Evolutionary conservation across 1,140 invertebrate genomes (phyloP).

Genomic region (Cylas formicarius): DNA sequence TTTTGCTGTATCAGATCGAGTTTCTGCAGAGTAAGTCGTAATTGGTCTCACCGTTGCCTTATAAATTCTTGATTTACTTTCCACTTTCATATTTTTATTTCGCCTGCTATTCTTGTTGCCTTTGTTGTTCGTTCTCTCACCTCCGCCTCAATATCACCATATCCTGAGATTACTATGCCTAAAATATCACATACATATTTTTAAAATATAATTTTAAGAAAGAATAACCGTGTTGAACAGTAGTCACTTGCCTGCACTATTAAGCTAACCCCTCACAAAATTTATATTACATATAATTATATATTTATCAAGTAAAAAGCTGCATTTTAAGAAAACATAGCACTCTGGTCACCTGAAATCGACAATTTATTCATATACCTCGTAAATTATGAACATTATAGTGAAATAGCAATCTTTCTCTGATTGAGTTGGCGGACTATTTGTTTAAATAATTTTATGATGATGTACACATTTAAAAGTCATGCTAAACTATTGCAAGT

Average conservation of each 20-base stretch:
- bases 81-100: too few relatives aligned
- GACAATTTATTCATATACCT: slow-evolving; percentile 1
- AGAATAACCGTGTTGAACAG: not conserved
- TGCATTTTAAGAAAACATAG: not conserved
- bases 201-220: too few relatives aligned
- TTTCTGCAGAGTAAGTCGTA: not conserved
- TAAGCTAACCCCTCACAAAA: not conserved
- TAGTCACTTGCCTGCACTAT: not conserved
- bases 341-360: not conserved
- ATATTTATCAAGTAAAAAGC: not conserved
- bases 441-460: not conserved
- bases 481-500: too few relatives aligned
- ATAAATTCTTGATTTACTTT: slow-evolving; percentile 1
- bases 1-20: too few relatives aligned
- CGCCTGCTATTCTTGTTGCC: too few relatives aligned
- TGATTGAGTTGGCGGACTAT: slow-evolving; percentile 2
- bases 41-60: too few relatives aligned
- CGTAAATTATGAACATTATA: slow-evolving; percentile 1
- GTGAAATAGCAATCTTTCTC: too few relatives aligned
- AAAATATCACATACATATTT: not conserved
- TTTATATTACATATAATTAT: too few relatives aligned
- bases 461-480: not conserved
- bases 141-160: too few relatives aligned
- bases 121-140: too few relatives aligned
- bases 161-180: too few relatives aligned